Evolutionary conservation across 2,797 vertebrate genomes (phyloP).

Genomic region (Pangasius krempfi): DNA sequence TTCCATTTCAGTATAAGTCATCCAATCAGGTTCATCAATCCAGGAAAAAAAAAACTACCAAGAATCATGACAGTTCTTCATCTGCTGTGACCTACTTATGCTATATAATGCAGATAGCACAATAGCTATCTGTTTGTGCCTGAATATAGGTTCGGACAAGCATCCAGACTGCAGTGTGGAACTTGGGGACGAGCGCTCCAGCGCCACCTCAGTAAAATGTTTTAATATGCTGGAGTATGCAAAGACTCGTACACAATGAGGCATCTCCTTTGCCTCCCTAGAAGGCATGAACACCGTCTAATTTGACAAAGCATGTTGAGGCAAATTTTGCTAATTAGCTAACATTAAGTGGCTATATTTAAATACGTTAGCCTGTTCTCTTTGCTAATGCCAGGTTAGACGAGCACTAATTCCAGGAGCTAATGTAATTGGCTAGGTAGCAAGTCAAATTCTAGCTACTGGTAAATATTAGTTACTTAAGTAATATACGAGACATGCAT

Average conservation of each 20-base stretch:
- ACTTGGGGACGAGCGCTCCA: neutral
- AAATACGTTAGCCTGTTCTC: neutral
- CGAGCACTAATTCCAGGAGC: neutral
- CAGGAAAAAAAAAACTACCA: neutral
- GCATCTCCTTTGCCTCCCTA: neutral
- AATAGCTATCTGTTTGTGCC: neutral
- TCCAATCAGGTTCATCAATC: neutral
- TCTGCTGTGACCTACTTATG: neutral
- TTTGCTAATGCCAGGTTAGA: neutral
- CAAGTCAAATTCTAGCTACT: neutral
- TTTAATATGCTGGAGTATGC: neutral
- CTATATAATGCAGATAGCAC: neutral
- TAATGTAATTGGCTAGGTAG: no score
- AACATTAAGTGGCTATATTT: neutral
- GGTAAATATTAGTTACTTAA: neutral
- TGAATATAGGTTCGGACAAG: neutral
- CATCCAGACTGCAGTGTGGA: neutral
- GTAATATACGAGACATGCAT: neutral
- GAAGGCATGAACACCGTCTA: neutral
- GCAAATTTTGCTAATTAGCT: neutral
- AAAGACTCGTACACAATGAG: neutral
- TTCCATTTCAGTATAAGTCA: neutral
- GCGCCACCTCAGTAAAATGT: neutral
- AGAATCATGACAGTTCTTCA: neutral
- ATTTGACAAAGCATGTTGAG: no score